Evolutionary conservation across 2,888 invertebrate genomes (phyloP), one percentile per base, ranked within the genome.

Genomic region (Athetis lepigone): DNA sequence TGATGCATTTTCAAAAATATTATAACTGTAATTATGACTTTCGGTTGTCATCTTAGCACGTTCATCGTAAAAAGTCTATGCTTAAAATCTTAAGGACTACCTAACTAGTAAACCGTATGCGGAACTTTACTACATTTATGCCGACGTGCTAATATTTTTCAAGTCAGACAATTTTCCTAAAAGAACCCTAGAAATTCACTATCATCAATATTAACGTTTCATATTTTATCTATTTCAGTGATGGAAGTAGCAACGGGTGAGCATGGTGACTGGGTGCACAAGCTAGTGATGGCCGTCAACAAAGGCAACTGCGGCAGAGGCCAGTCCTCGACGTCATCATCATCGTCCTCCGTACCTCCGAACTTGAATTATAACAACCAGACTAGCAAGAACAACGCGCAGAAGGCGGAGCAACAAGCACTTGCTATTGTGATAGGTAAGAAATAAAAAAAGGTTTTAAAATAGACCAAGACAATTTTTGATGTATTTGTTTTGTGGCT

Each of bases 221-320:
- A 8, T 13, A 7, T 23, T 11, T 46, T 40, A 1, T 68, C 39
- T 8, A 39, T 92, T 95, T 23, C 93, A 98, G 98, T 98, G 51
- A 98, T 99, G 97, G 99, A 99, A 91, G 98, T 99, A 42, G 99
- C 99, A 0, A 98, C 98, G 51, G 99, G 99, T 0, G 99, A 99
- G 88, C 98, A 98, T 87, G 99, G 99, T 36, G 98, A 98, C 77
- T 97, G 97, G 90, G 97, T 98, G 19, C 97, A 97, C 83, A 97
- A 97, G 87, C 93, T 98, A 67, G 98, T 98, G 61, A 96, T 97
- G 87, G 98, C 98, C 7, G 98, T 98, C 45, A 97, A 97, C 86
- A 97, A 96, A 71, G 98, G 98, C 47, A 96, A 96, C 88, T 97
- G 97, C 83, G 97, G 96, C 78, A 87, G 92, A 0, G 92, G 90